Percentiles rank a stretch among this genome's conserved stretches.
These are phyloP conservation scores for Poecile atricapillus DNA, from an alignment of 2,113 vertebrate genomes.

Conservation along the genomic window DNA sequence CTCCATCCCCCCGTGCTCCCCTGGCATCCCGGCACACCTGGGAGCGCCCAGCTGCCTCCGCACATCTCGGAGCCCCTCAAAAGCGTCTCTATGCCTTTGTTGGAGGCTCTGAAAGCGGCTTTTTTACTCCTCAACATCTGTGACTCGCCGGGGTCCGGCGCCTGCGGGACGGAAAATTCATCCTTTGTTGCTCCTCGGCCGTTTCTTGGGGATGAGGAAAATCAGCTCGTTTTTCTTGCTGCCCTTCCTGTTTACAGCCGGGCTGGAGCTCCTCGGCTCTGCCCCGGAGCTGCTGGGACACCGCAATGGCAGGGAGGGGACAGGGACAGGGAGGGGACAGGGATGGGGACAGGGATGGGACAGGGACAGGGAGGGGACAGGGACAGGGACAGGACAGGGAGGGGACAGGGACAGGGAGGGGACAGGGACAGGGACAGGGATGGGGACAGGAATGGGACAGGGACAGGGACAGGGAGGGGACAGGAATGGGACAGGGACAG, in stretches of 20 bases:
- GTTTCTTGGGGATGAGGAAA: conserved; percentile 3
- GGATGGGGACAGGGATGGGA: neutral
- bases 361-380: neutral
- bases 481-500: too few relatives aligned
- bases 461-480: too few relatives aligned
- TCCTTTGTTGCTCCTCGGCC: conserved; percentile 53
- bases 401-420: neutral
- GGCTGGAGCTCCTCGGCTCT: neutral
- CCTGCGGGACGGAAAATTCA: conserved; percentile 12
- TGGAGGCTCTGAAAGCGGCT: conserved; percentile 28
- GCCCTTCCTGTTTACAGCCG: conserved; percentile 8
- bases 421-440: neutral
- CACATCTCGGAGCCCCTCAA: neutral
- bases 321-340: neutral
- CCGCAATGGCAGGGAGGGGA: neutral
- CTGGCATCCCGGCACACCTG: neutral
- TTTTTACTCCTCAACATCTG: conserved; percentile 39
- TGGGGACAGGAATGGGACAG: too few relatives aligned
- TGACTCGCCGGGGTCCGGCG: neutral
- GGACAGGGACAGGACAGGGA: too few relatives aligned
- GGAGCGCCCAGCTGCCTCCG: neutral
- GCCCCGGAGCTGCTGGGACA: neutral
- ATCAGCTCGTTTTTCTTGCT: conserved; percentile 6
- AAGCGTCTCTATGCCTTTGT: conserved; percentile 44
- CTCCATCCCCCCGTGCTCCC: neutral